These are phyloP conservation scores for Tangara arthus DNA, from an alignment of 2,797 vertebrate species.

Conservation along the genomic window DNA sequence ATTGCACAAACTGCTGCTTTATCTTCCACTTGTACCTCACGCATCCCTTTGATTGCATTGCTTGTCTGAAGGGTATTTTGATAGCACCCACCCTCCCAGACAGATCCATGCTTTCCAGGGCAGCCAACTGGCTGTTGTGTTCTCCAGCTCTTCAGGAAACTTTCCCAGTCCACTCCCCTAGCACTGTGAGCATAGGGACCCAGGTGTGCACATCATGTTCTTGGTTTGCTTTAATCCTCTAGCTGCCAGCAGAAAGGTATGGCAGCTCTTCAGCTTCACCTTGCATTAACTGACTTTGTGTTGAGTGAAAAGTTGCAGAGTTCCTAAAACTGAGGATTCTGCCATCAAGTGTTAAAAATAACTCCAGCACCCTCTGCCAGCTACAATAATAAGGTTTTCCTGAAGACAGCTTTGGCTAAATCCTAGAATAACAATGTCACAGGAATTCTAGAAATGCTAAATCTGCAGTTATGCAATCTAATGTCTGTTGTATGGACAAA, in stretches of 20 bases:
- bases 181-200: background rate
- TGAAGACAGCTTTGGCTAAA: constrained; percentile 25
- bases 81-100: background rate
- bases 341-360: constrained; percentile 39
- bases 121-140: background rate
- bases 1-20: background rate
- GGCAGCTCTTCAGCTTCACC: background rate
- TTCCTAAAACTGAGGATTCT: background rate
- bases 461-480: constrained; percentile 28
- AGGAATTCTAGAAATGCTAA: constrained; percentile 26
- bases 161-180: background rate
- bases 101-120: background rate
- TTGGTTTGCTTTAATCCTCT: background rate
- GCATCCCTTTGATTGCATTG: background rate
- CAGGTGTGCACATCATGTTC: background rate
- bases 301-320: background rate
- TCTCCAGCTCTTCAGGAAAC: background rate
- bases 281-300: background rate
- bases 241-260: background rate
- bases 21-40: background rate
- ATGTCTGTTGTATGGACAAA: background rate
- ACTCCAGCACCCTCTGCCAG: background rate
- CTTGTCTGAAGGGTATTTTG: background rate
- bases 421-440: constrained; percentile 27
- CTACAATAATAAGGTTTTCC: constrained; percentile 34